A percentile compares a stretch with the other conserved stretches of the same genome.
Evolutionary conservation across 2,113 vertebrate species (phyloP).

Genomic region (Theropithecus gelada): DNA sequence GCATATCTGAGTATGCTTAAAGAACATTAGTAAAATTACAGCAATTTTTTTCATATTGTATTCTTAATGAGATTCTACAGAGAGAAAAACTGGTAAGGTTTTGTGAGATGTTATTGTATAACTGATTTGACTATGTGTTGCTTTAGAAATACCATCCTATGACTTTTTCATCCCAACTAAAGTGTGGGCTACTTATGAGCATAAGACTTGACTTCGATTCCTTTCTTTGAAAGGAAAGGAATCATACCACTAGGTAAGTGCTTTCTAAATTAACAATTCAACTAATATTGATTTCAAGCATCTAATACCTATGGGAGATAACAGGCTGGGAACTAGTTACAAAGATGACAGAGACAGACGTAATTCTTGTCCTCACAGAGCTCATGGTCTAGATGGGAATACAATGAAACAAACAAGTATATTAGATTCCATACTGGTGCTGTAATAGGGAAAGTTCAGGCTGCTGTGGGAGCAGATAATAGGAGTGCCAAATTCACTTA

Average conservation of each 20-base stretch:
- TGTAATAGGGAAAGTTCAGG: not conserved
- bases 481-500: not conserved
- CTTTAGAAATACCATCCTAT: constrained; percentile 2
- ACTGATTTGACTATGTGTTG: not conserved
- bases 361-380: not conserved
- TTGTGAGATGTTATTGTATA: not conserved
- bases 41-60: not conserved
- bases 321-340: not conserved
- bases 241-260: not conserved
- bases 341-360: not conserved
- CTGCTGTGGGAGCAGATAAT: not conserved
- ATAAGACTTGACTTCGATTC: not conserved
- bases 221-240: not conserved
- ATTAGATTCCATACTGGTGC: not conserved
- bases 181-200: not conserved
- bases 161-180: not conserved
- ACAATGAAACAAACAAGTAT: not conserved
- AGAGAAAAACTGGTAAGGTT: not conserved
- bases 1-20: constrained; percentile 41
- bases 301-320: not conserved
- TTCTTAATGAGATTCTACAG: not conserved
- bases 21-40: constrained; percentile 27
- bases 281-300: not conserved
- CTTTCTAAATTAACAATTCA: constrained; percentile 30
- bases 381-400: not conserved